Conservation (phyloP, 2,797 vertebrate genomes). For the Apodemus agrarius region DNA sequence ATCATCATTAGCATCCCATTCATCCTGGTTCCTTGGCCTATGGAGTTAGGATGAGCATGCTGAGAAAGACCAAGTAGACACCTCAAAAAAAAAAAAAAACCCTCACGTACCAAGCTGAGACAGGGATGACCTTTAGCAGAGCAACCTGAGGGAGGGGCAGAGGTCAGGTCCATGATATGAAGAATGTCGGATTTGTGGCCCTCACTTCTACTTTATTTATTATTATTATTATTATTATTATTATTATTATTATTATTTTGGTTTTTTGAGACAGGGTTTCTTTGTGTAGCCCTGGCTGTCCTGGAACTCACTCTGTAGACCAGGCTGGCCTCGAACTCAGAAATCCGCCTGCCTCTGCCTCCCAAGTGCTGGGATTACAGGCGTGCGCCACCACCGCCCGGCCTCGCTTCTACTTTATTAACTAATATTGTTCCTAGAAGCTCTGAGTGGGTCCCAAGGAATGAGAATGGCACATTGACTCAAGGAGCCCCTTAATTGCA, state of each 20-base stretch:
- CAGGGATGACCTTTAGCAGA: neutral
- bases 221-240: no score
- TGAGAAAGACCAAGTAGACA: neutral
- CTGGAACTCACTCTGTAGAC: no score
- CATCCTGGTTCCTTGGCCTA: neutral
- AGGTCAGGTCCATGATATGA: slow-evolving; percentile 28
- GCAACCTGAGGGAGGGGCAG: neutral
- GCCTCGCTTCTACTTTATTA: slow-evolving; percentile 34
- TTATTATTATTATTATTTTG: no score
- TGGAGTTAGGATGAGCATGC: neutral
- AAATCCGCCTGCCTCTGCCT: no score
- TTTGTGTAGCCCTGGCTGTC: no score
- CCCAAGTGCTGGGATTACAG: no score
- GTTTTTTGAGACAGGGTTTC: no score
- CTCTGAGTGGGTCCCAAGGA: neutral
- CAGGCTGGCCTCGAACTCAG: no score
- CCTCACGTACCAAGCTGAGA: neutral
- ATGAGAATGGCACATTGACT: neutral
- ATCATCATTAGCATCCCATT: neutral
- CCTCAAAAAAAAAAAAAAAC: neutral
- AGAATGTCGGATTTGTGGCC: neutral
- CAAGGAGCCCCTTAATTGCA: neutral
- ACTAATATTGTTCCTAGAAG: neutral
- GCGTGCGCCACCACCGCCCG: no score
- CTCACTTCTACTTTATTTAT: no score